Base-by-base conservation (phyloP, 2,888 invertebrate species). In the Rosalia funebris region DNA sequence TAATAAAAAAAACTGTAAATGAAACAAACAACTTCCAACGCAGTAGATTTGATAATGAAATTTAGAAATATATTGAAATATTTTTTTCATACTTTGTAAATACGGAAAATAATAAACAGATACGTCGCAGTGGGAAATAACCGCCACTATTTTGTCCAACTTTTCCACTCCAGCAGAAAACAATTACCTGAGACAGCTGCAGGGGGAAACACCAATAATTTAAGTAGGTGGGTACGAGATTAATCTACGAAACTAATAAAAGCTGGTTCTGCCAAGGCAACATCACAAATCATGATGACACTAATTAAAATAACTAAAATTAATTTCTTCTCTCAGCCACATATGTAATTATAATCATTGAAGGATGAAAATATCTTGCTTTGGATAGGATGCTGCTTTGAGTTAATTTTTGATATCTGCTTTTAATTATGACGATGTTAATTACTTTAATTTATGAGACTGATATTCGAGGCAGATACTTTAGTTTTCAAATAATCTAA, bases 261-360 rank as follows among this genome's bases (percentile, higher is more conserved):
- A 41, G 59, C 52, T 56, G 44, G 46, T 56, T 46, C 59, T 50
- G 59, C 31, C 58, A 47, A 36, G 56, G 52, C 52, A 52, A 48
- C 62, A 32, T 57, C 60, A 48, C 60, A 57, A 63, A 44, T 60
- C 63, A 60, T 37, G 57, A 58, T 63, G 63, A 63, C 63, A 60
- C 55, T 57, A 60, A 63, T 60, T 63, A 63, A 63, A 63, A 63
- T 63, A 60, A 54, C 63, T 63, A 36, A 57, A 60, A 60, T 60
- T 60, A 60, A 63, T 63, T 57, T 60, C 60, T 60, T 53, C 42
- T 63, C 54, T 54, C 58, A 42, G 59, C 50, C 47, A 47, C 52
- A 45, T 50, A 58, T 55, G 50, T 19, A 25, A 48, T 37, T 47
- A 36, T 48, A 48, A 36, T 48, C 36, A 47, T 47, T 15, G 34